Evolutionary conservation across 2,113 vertebrate species (phyloP), one percentile per base, ranked within the genome.

Genomic region (Chloropsis hardwickii): DNA sequence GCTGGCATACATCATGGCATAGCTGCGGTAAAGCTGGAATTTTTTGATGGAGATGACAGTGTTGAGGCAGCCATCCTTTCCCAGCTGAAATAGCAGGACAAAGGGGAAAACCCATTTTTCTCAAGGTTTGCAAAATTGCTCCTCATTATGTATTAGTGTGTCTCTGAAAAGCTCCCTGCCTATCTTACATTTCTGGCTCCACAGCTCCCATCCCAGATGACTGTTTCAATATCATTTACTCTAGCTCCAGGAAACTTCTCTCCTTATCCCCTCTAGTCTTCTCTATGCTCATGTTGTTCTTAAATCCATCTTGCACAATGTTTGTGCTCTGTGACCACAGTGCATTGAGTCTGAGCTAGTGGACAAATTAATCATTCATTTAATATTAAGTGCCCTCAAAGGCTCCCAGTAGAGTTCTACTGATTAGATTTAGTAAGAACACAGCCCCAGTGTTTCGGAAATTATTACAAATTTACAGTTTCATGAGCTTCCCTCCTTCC

Each of bases 61-160:
- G 61, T 82, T 95, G 72, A 92, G 33, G 79, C 98, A 98, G 47
- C 98, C 97, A 66, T 96, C 94, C 21, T 92, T 96, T 47, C 62
- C 94, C 81, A 98, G 79, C 98, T 98, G 91, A 93, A 97, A 97
- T 35, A 48, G 22, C 12, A 95, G 22, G 14, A 88, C 39, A 88
- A 66, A 90, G 25, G 23, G 14, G 14, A 90, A 86, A 81, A 6
- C 3, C 5, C 11, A 22, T 73, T 86, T 86, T 65, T 71, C 48
- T 67, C 35, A 88, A 86, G 7, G 22, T 66, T 45, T 58, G 18
- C 29, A 73, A 90, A 83, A 64, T 18, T 56, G 14, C 12, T 57
- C 12, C 48, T 88, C 16, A 69, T n/a, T 50, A 16, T 60, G 0
- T 58, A 6, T 73, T 37, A 42, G 20, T 31, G 28, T 1, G 8